Evolutionary conservation across 2,797 vertebrate species (phyloP).

Genomic region (Pantherophis vulpinus): DNA sequence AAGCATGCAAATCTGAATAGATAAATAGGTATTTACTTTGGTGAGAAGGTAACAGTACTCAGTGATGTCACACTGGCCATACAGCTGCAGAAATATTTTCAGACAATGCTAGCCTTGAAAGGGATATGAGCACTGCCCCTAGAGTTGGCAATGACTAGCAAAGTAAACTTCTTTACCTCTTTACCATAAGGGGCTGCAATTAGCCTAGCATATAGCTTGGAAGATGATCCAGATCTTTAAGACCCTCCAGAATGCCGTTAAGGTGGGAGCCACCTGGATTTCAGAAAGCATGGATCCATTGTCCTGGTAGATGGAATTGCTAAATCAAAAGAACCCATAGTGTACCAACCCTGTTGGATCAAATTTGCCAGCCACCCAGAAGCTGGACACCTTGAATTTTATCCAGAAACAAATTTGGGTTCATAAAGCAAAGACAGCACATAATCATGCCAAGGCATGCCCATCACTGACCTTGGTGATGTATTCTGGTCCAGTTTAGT

Average conservation of each 20-base stretch:
- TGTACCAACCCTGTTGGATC: neutral
- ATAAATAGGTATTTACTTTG: neutral
- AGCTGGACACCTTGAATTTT: neutral
- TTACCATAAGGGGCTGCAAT: neutral
- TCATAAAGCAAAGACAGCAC: neutral
- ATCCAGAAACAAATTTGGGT: neutral
- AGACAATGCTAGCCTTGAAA: neutral
- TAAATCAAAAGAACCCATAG: neutral
- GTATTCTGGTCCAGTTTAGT: neutral
- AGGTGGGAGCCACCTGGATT: neutral
- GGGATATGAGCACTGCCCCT: neutral
- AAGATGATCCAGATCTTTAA: neutral
- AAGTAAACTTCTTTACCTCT: neutral
- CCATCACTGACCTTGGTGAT: neutral
- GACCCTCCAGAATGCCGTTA: neutral
- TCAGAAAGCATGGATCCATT: neutral
- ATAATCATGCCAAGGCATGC: neutral
- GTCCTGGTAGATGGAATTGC: neutral
- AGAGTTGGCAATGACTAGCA: neutral
- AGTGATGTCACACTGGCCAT: neutral
- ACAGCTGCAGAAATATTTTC: neutral
- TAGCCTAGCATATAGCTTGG: neutral
- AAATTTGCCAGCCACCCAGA: neutral
- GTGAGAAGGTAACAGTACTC: neutral
- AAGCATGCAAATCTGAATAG: neutral